phyloP scores from a whole-genome alignment of 1,140 invertebrate genomes.

The Eciton burchellii region DNA sequence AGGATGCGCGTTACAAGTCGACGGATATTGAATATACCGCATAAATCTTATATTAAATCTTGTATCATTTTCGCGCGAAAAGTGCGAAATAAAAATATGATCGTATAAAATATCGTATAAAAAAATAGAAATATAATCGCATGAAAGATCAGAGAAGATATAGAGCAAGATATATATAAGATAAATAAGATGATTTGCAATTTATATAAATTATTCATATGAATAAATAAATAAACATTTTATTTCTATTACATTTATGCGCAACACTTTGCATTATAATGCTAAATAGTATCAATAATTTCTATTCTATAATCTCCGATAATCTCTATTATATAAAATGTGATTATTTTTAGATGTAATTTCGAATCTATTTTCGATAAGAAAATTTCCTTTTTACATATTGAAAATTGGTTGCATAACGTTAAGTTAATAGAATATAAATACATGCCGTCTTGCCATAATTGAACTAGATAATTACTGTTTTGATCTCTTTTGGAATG shows the following conservation, averaged over 20 bases:
- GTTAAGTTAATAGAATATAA: background rate
- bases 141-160: background rate
- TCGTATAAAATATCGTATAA: background rate
- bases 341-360: background rate
- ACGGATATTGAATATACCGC: background rate
- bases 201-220: background rate
- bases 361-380: background rate
- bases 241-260: no score
- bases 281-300: no score
- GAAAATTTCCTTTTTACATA: background rate
- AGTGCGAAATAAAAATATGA: constrained; percentile 9
- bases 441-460: background rate
- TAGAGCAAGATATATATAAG: no score
- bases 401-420: background rate
- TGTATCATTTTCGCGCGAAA: background rate
- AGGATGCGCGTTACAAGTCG: background rate
- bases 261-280: no score
- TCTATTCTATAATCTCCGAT: no score
- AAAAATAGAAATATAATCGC: constrained; percentile 2
- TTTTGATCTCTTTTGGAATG: background rate
- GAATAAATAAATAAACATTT: no score
- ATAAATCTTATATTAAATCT: background rate
- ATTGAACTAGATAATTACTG: background rate
- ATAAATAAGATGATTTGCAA: background rate
- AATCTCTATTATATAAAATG: no score